phyloP scores from a whole-genome alignment of 2,888 invertebrate species.

The Cheiracanthium punctorium region DNA sequence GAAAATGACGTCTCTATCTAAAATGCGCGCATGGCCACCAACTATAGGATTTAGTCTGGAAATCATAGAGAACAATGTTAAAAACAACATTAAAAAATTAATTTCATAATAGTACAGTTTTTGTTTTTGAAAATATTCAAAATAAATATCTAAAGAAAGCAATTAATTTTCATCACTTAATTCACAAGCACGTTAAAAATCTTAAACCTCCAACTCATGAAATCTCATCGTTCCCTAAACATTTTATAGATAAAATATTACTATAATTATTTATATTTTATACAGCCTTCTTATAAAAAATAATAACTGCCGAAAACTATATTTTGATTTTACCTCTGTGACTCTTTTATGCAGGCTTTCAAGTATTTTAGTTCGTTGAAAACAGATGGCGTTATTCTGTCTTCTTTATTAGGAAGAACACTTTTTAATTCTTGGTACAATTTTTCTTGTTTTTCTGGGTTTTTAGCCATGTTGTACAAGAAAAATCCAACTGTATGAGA shows the following conservation, averaged over 20 bases:
- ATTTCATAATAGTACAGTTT: too few relatives aligned
- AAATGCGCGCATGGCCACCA: neutral
- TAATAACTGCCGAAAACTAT: neutral
- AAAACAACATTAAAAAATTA: too few relatives aligned
- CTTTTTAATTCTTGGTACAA: slow-evolving; percentile 83
- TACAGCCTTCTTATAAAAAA: too few relatives aligned
- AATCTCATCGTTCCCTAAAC: too few relatives aligned
- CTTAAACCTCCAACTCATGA: too few relatives aligned
- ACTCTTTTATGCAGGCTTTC: slow-evolving; percentile 82
- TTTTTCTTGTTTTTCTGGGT: slow-evolving; percentile 85
- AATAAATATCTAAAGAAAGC: too few relatives aligned
- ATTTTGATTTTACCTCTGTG: slow-evolving; percentile 83
- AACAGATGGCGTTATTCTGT: slow-evolving; percentile 77
- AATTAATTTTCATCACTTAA: too few relatives aligned
- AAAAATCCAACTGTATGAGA: slow-evolving; percentile 77
- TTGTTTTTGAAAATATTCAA: too few relatives aligned
- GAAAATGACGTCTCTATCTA: slow-evolving; percentile 25
- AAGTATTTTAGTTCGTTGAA: slow-evolving; percentile 78
- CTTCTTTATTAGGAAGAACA: slow-evolving; percentile 72
- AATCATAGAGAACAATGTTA: too few relatives aligned
- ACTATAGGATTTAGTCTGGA: slow-evolving; percentile 22
- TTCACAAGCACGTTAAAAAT: too few relatives aligned
- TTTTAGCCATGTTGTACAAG: slow-evolving; percentile 82
- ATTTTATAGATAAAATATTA: too few relatives aligned
- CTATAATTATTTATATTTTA: too few relatives aligned